Conservation (phyloP, 2,113 vertebrate species). For the Ginglymostoma cirratum region DNA sequence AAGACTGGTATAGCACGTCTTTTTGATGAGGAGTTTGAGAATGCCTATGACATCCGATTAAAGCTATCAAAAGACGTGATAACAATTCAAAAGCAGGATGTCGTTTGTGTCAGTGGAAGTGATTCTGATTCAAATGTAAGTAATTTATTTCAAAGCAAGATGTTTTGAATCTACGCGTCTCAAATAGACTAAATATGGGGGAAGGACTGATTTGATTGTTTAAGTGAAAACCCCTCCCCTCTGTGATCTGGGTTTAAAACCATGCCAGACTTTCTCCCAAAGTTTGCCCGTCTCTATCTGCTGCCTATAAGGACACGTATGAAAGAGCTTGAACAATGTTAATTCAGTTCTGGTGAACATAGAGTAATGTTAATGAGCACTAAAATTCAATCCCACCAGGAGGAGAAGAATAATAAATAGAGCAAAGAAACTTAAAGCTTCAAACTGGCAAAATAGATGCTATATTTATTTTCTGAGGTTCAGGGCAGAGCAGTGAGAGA, state of each 20-base stretch:
- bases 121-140: slow-evolving; percentile 78
- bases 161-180: background rate
- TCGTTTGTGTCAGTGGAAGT: slow-evolving; percentile 70
- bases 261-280: background rate
- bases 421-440: background rate
- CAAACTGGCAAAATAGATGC: background rate
- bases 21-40: slow-evolving; percentile 69
- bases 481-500: background rate
- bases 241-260: background rate
- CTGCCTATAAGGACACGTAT: background rate
- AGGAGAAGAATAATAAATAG: background rate
- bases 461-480: background rate
- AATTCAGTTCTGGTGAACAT: background rate
- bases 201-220: background rate
- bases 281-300: background rate
- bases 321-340: background rate
- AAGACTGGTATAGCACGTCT: slow-evolving; percentile 78
- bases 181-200: background rate
- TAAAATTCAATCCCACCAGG: background rate
- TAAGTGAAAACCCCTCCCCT: background rate
- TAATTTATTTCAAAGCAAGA: slow-evolving; percentile 47
- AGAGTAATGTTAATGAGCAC: background rate
- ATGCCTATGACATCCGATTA: slow-evolving; percentile 77
- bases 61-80: slow-evolving; percentile 77
- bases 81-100: slow-evolving; percentile 86